Evolutionary conservation across 2,113 vertebrate genomes (phyloP).

Genomic region (Lycaon pictus): DNA sequence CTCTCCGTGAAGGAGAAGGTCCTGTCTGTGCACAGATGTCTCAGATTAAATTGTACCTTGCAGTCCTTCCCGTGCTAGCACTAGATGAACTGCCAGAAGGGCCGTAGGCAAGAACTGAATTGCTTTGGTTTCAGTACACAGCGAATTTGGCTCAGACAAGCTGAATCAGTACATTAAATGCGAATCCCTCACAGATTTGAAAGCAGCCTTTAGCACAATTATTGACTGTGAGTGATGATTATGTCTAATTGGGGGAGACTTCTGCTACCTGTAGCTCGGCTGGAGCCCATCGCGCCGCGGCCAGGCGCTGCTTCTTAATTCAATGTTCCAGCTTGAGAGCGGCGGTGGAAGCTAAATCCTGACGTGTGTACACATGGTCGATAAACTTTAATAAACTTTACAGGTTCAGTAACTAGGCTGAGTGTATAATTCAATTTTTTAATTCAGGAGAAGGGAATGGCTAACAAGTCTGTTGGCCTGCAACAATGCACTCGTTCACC

Average conservation of each 20-base stretch:
- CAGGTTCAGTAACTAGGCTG: conserved; percentile 87
- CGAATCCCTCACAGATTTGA: conserved; percentile 98
- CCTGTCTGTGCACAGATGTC: conserved; percentile 97
- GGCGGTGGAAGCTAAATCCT: conserved; percentile 88
- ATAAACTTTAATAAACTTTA: conserved; percentile 93
- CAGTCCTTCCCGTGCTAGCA: conserved; percentile 90
- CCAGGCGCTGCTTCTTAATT: conserved; percentile 90
- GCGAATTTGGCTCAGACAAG: conserved; percentile 99
- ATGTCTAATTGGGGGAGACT: conserved; percentile 99
- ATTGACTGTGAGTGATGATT: conserved; percentile 99
- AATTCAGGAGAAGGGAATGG: conserved; percentile 87
- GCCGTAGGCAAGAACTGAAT: conserved; percentile 99
- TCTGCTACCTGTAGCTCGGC: conserved; percentile 98
- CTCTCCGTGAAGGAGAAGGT: conserved; percentile 91
- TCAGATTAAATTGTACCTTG: conserved; percentile 99
- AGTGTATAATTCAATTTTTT: conserved; percentile 91
- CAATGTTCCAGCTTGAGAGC: conserved; percentile 92
- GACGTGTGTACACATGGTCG: conserved; percentile 90
- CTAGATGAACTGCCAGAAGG: conserved; percentile 97
- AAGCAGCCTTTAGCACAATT: conserved; percentile 98
- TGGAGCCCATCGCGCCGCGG: conserved; percentile 90
- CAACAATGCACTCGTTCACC: conserved; percentile 78
- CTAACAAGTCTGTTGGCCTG: conserved; percentile 86
- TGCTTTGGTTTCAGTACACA: conserved; percentile 99
- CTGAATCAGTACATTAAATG: conserved; percentile 99